phyloP scores from a whole-genome alignment of 2,113 vertebrate species.

The Hyla sarda region DNA sequence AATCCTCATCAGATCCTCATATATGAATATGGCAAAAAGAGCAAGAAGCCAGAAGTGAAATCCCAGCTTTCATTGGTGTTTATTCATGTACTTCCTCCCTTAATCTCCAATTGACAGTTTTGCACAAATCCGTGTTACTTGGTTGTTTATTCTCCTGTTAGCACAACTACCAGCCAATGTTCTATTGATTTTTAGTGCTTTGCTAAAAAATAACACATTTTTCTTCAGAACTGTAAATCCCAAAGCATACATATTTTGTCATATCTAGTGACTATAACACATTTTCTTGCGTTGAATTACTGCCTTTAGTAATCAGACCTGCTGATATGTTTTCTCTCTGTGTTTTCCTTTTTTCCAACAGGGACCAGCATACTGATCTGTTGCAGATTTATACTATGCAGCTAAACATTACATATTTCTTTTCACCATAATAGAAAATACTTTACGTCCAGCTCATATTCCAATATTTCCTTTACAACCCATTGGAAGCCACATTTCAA shows the following conservation, averaged over 20 bases:
- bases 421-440: not conserved
- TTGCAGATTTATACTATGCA: not conserved
- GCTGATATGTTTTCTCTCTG: not conserved
- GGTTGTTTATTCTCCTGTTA: conserved; percentile 30
- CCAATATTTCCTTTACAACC: not conserved
- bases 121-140: conserved; percentile 8
- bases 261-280: not conserved
- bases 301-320: conserved; percentile 16
- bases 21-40: not conserved
- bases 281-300: conserved; percentile 1
- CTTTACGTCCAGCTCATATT: not conserved
- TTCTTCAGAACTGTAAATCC: conserved; percentile 23
- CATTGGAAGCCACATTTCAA: not conserved
- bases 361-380: not conserved
- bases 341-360: not conserved
- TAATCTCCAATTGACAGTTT: conserved; percentile 16
- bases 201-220: conserved; percentile 18
- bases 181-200: conserved; percentile 37
- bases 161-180: not conserved
- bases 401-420: not conserved
- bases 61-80: not conserved
- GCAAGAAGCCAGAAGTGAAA: not conserved
- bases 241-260: conserved; percentile 26
- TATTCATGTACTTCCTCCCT: not conserved
- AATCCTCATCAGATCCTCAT: not conserved